phyloP scores from a whole-genome alignment of 2,888 invertebrate species.

The Papilio elwesi region DNA sequence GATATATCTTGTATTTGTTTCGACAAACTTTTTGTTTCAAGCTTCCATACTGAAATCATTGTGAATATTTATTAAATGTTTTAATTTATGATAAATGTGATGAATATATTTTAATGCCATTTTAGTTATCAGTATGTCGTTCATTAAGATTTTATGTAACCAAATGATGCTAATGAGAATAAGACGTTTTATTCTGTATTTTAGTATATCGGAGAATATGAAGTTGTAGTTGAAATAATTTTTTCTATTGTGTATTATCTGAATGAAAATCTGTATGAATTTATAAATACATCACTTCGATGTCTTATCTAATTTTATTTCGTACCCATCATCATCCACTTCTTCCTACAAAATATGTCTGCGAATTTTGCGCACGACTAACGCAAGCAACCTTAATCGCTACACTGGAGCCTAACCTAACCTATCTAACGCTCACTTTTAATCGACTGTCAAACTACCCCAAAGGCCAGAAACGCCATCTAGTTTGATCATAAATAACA shows the following conservation, averaged over 20 bases:
- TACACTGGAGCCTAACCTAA: no score
- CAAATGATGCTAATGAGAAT: slow-evolving; percentile 79
- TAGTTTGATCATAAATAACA: no score
- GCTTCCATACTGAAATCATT: slow-evolving; percentile 25
- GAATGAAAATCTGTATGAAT: slow-evolving; percentile 79
- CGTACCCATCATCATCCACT: neutral
- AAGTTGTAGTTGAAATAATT: slow-evolving; percentile 74
- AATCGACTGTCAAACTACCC: no score
- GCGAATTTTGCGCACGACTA: no score
- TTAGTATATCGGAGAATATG: slow-evolving; percentile 56
- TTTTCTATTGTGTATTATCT: slow-evolving; percentile 79
- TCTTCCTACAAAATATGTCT: no score
- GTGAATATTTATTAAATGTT: slow-evolving; percentile 67
- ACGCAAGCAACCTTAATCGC: no score
- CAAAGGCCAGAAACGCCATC: no score
- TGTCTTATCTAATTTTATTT: slow-evolving; percentile 57
- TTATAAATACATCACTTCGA: slow-evolving; percentile 80
- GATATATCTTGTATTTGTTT: neutral
- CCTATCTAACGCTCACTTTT: no score
- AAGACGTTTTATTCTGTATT: slow-evolving; percentile 77
- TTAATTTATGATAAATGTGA: slow-evolving; percentile 74
- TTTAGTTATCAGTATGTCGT: slow-evolving; percentile 78
- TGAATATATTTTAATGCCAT: slow-evolving; percentile 80
- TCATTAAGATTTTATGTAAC: slow-evolving; percentile 77
- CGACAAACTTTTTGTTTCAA: slow-evolving; percentile 28